Evolutionary conservation across 2,113 vertebrate species (phyloP).

Genomic region (Todiramphus chloris): DNA sequence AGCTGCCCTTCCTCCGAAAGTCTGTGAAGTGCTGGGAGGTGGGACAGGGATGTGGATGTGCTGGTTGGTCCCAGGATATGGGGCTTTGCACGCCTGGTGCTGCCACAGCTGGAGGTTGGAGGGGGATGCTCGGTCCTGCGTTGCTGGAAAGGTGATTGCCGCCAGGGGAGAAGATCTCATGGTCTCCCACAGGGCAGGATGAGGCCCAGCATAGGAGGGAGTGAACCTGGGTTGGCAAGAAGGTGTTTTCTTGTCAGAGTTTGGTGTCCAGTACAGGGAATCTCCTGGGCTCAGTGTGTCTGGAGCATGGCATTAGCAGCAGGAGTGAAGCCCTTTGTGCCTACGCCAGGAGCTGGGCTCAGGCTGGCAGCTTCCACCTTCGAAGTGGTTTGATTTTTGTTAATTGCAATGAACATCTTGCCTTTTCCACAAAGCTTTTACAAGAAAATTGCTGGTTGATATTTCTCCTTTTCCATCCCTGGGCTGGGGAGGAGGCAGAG

Average conservation of each 20-base stretch:
- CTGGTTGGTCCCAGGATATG: neutral
- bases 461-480: neutral
- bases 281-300: neutral
- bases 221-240: neutral
- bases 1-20: neutral
- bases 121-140: fast-evolving
- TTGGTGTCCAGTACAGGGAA: neutral
- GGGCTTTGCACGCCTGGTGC: neutral
- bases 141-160: neutral
- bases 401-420: neutral
- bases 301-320: neutral
- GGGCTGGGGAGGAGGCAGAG: fast-evolving
- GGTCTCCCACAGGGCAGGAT: neutral
- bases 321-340: fast-evolving
- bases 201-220: fast-evolving
- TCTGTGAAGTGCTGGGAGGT: neutral
- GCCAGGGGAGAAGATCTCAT: fast-evolving
- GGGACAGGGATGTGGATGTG: neutral
- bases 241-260: neutral
- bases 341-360: neutral
- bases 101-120: fast-evolving
- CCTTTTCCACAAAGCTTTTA: neutral
- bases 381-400: neutral
- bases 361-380: neutral
- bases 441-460: neutral